Percentiles rank a stretch among this genome's conserved stretches.
phyloP scores from a whole-genome alignment of 2,113 vertebrate genomes.

The Mohoua ochrocephala region DNA sequence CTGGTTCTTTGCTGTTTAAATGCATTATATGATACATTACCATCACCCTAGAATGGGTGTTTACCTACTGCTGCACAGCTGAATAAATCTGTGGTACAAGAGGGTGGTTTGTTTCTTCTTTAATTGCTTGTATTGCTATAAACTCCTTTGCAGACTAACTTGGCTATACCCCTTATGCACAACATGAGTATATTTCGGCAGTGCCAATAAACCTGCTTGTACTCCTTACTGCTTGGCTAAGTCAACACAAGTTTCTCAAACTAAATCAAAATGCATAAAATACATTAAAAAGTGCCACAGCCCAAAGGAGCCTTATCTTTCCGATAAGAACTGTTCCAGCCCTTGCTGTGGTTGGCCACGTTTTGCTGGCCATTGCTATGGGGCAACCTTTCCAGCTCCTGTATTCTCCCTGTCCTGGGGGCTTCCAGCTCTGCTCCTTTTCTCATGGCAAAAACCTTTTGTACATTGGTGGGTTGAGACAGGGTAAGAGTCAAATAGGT shows the following conservation, averaged over 20 bases:
- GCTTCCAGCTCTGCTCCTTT: background rate
- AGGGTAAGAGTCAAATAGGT: background rate
- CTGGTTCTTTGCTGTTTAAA: background rate
- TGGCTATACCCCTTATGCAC: background rate
- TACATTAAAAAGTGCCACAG: background rate
- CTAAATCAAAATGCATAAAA: background rate
- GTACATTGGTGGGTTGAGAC: background rate
- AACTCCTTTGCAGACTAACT: background rate
- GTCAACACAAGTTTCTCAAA: background rate
- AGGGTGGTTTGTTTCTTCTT: background rate
- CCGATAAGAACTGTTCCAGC: background rate
- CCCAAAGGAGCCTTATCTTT: background rate
- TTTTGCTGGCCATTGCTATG: background rate
- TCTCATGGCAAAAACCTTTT: background rate
- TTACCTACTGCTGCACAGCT: background rate
- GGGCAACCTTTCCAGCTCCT: background rate
- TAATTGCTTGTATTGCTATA: background rate
- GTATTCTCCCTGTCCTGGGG: background rate
- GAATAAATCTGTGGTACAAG: background rate
- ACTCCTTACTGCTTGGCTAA: background rate
- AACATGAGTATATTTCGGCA: background rate
- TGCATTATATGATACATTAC: background rate
- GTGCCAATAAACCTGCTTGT: background rate
- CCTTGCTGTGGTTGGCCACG: background rate
- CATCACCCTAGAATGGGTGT: background rate